phyloP scores from a whole-genome alignment of 2,113 vertebrate genomes.

The Ptyas mucosa region DNA sequence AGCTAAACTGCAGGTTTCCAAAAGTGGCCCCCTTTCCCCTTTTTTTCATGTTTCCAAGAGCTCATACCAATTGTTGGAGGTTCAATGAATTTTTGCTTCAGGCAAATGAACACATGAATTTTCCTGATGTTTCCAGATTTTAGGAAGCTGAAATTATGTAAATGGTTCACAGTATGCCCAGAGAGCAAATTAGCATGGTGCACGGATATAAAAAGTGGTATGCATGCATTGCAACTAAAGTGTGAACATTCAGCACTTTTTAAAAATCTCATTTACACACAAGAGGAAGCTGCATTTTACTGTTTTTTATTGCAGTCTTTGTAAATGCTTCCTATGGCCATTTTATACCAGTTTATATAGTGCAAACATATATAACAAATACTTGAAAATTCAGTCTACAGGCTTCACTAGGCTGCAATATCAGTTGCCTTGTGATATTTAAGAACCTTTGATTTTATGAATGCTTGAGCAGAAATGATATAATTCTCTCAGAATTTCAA shows the following conservation, averaged over 20 bases:
- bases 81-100: conserved; percentile 45
- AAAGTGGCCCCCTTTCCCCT: conserved; percentile 1
- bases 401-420: conserved; percentile 20
- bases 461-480: neutral
- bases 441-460: conserved; percentile 23
- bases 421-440: neutral
- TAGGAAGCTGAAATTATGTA: conserved; percentile 58
- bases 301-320: conserved; percentile 40
- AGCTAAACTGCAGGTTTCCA: neutral
- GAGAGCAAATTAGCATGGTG: conserved; percentile 60
- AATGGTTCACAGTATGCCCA: conserved; percentile 50
- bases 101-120: conserved; percentile 50
- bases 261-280: conserved; percentile 51
- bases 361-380: conserved; percentile 34
- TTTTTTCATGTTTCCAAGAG: conserved; percentile 23
- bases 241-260: conserved; percentile 63
- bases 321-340: conserved; percentile 12
- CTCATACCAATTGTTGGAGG: conserved; percentile 34
- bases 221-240: conserved; percentile 37
- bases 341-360: conserved; percentile 15
- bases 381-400: conserved; percentile 22
- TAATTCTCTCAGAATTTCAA: neutral
- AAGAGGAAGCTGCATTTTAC: conserved; percentile 46
- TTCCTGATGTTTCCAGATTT: conserved; percentile 59
- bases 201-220: conserved; percentile 55